Conservation (phyloP, 2,113 vertebrate genomes). For the Arenaria interpres region DNA sequence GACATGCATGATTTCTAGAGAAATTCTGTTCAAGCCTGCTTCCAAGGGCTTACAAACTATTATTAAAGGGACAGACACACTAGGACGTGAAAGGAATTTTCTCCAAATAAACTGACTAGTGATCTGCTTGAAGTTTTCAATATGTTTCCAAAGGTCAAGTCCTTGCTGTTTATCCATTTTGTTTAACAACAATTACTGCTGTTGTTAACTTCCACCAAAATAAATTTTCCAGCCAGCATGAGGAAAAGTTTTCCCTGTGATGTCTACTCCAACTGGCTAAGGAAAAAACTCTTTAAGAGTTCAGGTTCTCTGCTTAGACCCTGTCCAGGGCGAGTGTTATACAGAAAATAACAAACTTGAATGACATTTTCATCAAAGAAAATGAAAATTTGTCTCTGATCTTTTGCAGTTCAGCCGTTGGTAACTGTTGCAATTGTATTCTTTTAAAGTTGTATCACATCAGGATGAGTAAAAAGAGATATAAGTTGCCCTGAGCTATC, state of each 20-base stretch:
- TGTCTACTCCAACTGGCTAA: neutral
- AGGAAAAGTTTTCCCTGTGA: neutral
- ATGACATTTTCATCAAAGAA: neutral
- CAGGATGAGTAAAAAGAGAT: neutral
- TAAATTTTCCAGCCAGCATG: neutral
- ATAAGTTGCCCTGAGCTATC: neutral
- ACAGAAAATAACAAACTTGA: conserved; percentile 15
- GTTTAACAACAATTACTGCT: neutral
- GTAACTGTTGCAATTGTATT: neutral
- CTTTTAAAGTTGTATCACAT: neutral
- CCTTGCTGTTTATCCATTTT: neutral
- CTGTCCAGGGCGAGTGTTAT: neutral
- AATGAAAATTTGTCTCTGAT: conserved; percentile 13
- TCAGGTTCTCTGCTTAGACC: neutral
- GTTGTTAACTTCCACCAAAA: neutral
- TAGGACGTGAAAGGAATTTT: neutral
- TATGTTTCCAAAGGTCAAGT: neutral
- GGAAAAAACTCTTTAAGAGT: neutral
- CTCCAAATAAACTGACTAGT: neutral
- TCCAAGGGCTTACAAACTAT: neutral
- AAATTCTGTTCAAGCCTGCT: neutral
- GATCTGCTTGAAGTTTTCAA: conserved; percentile 15
- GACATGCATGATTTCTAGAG: neutral
- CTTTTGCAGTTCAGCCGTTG: neutral
- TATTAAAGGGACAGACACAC: neutral